Percentiles rank a stretch among this genome's conserved stretches.
Evolutionary conservation across 1,140 invertebrate species (phyloP).

Genomic region (Anthonomus grandis): DNA sequence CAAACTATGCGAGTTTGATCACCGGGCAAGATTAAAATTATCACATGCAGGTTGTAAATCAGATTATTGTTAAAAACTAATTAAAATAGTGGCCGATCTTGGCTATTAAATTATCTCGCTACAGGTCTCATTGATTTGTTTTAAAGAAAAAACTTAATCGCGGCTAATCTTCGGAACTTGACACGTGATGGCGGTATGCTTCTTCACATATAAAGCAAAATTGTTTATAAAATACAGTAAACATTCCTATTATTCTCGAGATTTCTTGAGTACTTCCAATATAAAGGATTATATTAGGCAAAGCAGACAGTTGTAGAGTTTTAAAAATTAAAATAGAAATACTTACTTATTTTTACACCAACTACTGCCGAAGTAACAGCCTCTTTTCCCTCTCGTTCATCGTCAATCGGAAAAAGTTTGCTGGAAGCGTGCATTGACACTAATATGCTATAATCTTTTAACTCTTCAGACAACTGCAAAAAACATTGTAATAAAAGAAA

Average conservation of each 20-base stretch:
- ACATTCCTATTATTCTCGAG: too few relatives aligned
- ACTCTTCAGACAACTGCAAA: constrained; percentile 21
- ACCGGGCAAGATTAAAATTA: not conserved
- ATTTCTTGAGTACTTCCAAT: too few relatives aligned
- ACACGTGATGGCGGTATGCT: too few relatives aligned
- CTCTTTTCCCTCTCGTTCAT: constrained; percentile 43
- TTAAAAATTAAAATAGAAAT: too few relatives aligned
- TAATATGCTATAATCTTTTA: constrained; percentile 57
- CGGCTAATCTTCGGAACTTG: too few relatives aligned
- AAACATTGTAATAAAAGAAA: not conserved
- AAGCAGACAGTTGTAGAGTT: not conserved
- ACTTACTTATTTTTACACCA: constrained; percentile 60
- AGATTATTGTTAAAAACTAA: not conserved
- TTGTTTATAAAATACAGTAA: too few relatives aligned
- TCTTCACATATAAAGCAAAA: too few relatives aligned
- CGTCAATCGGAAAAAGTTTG: constrained; percentile 61
- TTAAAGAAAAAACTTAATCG: not conserved
- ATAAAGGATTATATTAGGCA: not conserved
- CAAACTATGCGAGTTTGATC: too few relatives aligned
- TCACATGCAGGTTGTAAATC: not conserved
- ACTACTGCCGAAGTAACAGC: constrained; percentile 62
- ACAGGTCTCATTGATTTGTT: too few relatives aligned
- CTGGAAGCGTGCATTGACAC: constrained; percentile 68
- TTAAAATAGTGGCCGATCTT: too few relatives aligned
- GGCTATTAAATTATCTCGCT: too few relatives aligned